Evolutionary conservation across 2,888 invertebrate species (phyloP), one percentile per base, ranked within the genome.

Genomic region (Clanis bilineata): DNA sequence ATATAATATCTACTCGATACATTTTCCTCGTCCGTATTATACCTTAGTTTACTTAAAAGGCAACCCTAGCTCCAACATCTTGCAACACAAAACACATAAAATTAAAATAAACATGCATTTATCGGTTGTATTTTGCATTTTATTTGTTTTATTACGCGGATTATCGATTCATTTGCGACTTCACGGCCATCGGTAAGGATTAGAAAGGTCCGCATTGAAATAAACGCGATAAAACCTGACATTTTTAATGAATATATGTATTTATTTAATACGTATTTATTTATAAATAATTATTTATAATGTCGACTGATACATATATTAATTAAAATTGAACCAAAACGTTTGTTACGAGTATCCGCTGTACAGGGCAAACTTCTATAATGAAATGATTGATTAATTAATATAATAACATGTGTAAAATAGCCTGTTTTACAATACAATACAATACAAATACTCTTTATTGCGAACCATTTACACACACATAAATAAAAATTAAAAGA

Each of bases 61-160:
- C 36, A 36, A 36, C 36, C 36, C 36, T 36, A 18, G 18, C 15
- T 51, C 32, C 28, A 51, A 18, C 51, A 15, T 5, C 5, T 45
- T 18, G 4, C 32, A 18, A 28, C 47, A 22, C 18, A 21, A 51
- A 15, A 51, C 28, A 18, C 51, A 18, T 51, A 9, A 28, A 32
- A 51, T 51, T 32, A 51, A 28, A 51, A 51, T 51, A 51, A 51
- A 51, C 51, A 51, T 51, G 32, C 51, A 51, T 51, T 51, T 28
- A 32, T 10, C 28, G 28, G 1, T 10, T 32, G 7, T 51, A 44
- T 32, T 51, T 28, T 51, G 51, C 51, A 32, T 32, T 51, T 51
- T 51, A 51, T 51, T 51, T 51, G 28, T 51, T 51, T 51, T 51
- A 32, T 21, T 51, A 9, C 51, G 51, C 18, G 10, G 51, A 51